Conservation (phyloP, 2,797 vertebrate genomes). For the Labroides dimidiatus region DNA sequence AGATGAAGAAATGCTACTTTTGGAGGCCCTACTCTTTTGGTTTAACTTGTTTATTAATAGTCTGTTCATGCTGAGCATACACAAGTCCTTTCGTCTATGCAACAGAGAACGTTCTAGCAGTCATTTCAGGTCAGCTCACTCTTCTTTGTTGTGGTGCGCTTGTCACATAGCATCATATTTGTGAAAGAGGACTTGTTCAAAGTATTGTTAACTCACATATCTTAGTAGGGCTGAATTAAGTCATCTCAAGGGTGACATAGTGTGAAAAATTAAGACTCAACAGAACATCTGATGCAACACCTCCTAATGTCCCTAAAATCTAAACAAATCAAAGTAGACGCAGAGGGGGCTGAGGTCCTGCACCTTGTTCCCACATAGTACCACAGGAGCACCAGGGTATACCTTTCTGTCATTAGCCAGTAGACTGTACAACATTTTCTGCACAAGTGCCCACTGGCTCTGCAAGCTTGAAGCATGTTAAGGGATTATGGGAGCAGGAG, state of each 20-base stretch:
- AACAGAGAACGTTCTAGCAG: background rate
- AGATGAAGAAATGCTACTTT: background rate
- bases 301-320: background rate
- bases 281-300: slow-evolving; percentile 23
- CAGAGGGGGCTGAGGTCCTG: slow-evolving; percentile 7
- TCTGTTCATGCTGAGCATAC: slow-evolving; percentile 5
- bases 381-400: slow-evolving; percentile 6
- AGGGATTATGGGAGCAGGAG: slow-evolving; percentile 32
- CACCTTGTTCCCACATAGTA: slow-evolving; percentile 1
- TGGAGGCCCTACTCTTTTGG: background rate
- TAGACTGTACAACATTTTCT: slow-evolving; percentile 16
- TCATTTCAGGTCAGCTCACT: slow-evolving; percentile 12
- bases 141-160: slow-evolving; percentile 16
- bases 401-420: slow-evolving; percentile 28
- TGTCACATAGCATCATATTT: slow-evolving; percentile 26
- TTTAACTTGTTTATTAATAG: slow-evolving; percentile 8
- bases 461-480: slow-evolving; percentile 9
- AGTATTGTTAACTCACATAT: slow-evolving; percentile 16
- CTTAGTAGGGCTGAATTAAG: slow-evolving; percentile 10
- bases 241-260: background rate
- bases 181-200: slow-evolving; percentile 8
- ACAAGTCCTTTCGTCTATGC: slow-evolving; percentile 5
- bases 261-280: slow-evolving; percentile 14
- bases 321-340: background rate
- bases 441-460: slow-evolving; percentile 26